Conservation (phyloP, 2,113 vertebrate species). For the Ciconia maguari region DNA sequence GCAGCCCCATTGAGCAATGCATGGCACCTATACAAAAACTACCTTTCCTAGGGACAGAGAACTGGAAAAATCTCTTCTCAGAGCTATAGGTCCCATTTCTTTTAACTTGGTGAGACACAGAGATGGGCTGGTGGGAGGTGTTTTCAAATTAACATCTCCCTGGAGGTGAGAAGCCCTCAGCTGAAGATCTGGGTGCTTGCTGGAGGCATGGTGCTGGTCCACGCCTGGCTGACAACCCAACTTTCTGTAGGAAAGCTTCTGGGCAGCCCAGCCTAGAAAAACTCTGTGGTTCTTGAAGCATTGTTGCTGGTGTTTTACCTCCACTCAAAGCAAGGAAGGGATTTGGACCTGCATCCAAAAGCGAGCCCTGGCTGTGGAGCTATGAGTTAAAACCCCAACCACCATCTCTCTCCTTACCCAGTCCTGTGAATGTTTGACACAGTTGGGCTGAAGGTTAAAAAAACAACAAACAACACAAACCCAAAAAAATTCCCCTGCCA, state of each 20-base stretch:
- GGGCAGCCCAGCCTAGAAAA: neutral
- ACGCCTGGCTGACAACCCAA: neutral
- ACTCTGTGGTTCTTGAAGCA: neutral
- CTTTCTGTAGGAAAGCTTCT: neutral
- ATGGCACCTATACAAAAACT: neutral
- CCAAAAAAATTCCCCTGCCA: neutral
- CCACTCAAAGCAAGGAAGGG: neutral
- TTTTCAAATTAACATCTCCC: neutral
- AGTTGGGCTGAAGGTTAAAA: neutral
- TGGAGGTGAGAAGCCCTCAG: neutral
- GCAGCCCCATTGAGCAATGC: neutral
- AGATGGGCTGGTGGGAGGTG: neutral
- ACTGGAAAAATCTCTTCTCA: neutral
- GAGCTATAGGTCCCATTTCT: neutral
- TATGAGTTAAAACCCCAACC: neutral
- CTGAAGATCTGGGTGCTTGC: neutral
- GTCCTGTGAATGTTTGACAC: neutral
- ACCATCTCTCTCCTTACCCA: neutral
- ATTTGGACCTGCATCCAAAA: neutral
- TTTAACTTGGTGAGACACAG: neutral
- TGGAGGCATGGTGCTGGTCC: neutral
- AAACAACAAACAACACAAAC: neutral
- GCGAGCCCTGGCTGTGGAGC: accelerated
- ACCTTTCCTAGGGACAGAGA: neutral
- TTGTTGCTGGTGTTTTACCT: neutral